A percentile compares a stretch with the other conserved stretches of the same genome.
Conservation (phyloP, 2,888 invertebrate species). For the Agapetus fuscipes region DNA sequence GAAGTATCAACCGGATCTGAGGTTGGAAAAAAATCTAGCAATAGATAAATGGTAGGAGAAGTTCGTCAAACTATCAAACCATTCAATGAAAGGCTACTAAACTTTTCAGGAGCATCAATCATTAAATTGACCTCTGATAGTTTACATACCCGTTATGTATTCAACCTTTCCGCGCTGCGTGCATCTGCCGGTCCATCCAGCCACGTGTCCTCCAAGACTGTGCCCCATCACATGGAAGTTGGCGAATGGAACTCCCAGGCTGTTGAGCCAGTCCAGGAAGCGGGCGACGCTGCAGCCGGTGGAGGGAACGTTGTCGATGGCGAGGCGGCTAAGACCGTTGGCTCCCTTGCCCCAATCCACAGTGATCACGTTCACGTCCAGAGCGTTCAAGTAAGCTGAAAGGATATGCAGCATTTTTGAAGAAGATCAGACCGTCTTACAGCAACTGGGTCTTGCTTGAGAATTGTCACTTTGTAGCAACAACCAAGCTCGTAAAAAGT, state of each 20-base stretch:
- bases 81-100: too few species aligned
- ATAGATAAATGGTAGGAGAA: too few species aligned
- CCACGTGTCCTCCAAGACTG: slow-evolving; percentile 48
- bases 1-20: too few species aligned
- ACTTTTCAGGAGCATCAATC: too few species aligned
- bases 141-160: slow-evolving; percentile 41
- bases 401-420: too few species aligned
- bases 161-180: slow-evolving; percentile 41
- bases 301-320: slow-evolving; percentile 3
- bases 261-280: slow-evolving; percentile 12
- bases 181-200: slow-evolving; percentile 46
- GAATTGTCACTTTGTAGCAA: too few species aligned
- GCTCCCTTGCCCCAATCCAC: slow-evolving; percentile 10
- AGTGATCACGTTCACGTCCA: slow-evolving; percentile 13
- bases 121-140: too few species aligned
- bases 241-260: background rate
- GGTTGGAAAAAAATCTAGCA: too few species aligned
- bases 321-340: slow-evolving; percentile 1
- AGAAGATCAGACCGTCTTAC: too few species aligned
- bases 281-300: slow-evolving; percentile 1
- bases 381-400: slow-evolving; percentile 7
- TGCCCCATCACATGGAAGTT: slow-evolving; percentile 46
- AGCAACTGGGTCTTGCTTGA: too few species aligned
- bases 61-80: too few species aligned
- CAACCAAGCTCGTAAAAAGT: too few species aligned